Percentiles rank a stretch among this genome's conserved stretches.
These are phyloP conservation scores for Chrysopa pallens DNA, from an alignment of 1,140 invertebrate genomes.

Conservation along the genomic window DNA sequence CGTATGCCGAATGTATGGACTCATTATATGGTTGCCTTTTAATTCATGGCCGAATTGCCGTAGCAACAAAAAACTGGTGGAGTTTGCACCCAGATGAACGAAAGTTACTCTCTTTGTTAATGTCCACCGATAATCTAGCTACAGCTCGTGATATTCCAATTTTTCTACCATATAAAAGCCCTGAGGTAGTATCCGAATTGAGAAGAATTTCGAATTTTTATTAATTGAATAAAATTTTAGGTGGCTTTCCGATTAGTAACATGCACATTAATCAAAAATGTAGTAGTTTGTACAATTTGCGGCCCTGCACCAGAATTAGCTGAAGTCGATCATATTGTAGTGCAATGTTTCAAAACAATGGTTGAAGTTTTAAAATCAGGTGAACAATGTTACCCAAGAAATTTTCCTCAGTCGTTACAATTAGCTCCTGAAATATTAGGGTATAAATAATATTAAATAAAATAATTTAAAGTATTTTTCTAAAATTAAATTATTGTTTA, in stretches of 20 bases:
- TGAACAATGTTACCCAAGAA: constrained; percentile 38
- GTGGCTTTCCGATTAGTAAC: constrained; percentile 64
- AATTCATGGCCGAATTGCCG: constrained; percentile 52
- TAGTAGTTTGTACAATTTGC: constrained; percentile 59
- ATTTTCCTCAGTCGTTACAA: constrained; percentile 36
- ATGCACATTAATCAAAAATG: constrained; percentile 48
- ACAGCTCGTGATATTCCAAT: constrained; percentile 58
- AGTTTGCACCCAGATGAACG: constrained; percentile 50
- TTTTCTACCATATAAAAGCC: constrained; percentile 66
- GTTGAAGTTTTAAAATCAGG: constrained; percentile 44
- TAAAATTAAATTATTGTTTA: constrained; percentile 22
- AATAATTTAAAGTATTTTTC: neutral
- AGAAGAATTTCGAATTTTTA: constrained; percentile 1
- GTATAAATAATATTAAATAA: constrained; percentile 23
- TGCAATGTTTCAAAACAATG: constrained; percentile 52
- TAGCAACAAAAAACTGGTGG: constrained; percentile 65
- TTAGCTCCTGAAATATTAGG: constrained; percentile 45
- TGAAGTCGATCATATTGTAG: constrained; percentile 51
- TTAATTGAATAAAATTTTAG: constrained; percentile 26
- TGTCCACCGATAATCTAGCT: constrained; percentile 39
- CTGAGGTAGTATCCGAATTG: constrained; percentile 38
- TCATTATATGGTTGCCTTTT: constrained; percentile 63
- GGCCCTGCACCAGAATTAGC: constrained; percentile 52
- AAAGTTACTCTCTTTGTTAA: constrained; percentile 47
- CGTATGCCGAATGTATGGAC: constrained; percentile 53